Conservation (phyloP, 2,797 vertebrate genomes). For the Trichosurus vulpecula region DNA sequence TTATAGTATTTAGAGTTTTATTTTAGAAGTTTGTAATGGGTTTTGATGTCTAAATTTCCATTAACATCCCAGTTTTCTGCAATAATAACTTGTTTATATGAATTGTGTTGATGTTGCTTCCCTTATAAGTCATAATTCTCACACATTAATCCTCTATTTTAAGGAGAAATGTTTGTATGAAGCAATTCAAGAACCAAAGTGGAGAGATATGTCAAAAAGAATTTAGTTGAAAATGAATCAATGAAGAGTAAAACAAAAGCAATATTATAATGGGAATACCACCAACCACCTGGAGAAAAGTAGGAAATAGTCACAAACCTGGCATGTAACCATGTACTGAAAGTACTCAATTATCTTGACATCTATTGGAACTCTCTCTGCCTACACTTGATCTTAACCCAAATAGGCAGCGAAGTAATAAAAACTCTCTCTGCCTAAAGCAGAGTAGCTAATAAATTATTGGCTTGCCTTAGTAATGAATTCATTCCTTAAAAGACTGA, state of each 20-base stretch:
- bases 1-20: not conserved
- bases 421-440: not conserved
- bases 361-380: not conserved
- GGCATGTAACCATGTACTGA: not conserved
- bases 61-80: not conserved
- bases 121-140: not conserved
- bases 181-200: not conserved
- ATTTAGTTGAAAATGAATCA: not conserved
- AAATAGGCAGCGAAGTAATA: not conserved
- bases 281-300: not conserved
- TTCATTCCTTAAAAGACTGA: not conserved
- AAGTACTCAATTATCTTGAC: not conserved
- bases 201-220: not conserved
- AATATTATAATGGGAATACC: not conserved
- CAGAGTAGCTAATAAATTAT: not conserved
- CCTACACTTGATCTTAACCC: not conserved
- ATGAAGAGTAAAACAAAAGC: not conserved
- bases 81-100: not conserved
- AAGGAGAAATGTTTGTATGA: not conserved
- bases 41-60: not conserved
- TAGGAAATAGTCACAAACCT: not conserved
- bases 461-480: not conserved
- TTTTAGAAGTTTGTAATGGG: not conserved
- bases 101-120: not conserved
- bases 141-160: not conserved